A percentile compares a stretch with the other conserved stretches of the same genome.
phyloP scores from a whole-genome alignment of 2,113 vertebrate species.

The Burhinus bistriatus region DNA sequence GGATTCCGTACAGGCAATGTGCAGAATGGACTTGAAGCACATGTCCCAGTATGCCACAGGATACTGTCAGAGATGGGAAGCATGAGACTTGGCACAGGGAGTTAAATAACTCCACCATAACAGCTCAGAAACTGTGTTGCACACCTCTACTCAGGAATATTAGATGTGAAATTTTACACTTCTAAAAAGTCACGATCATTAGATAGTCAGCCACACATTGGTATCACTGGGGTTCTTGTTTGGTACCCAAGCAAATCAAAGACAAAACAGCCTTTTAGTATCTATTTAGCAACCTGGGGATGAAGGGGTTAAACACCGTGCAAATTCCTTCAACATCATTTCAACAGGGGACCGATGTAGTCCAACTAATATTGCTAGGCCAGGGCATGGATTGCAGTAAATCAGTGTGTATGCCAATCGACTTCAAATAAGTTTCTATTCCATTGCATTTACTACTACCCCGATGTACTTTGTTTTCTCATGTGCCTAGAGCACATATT shows the following conservation, averaged over 20 bases:
- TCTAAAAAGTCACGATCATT: too few species aligned
- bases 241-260: background rate
- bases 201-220: background rate
- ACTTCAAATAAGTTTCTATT: background rate
- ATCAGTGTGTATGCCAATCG: background rate
- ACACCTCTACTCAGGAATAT: background rate
- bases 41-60: background rate
- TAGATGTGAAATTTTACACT: background rate
- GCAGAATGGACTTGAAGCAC: background rate
- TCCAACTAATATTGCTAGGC: background rate
- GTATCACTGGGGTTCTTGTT: background rate
- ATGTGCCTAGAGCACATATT: background rate
- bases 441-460: background rate
- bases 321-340: background rate
- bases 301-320: background rate
- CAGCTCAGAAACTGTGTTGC: background rate
- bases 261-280: background rate
- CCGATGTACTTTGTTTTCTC: background rate
- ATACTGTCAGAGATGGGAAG: background rate
- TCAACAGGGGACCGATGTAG: background rate
- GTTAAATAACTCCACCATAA: background rate
- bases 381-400: background rate
- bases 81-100: background rate
- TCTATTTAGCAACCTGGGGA: background rate
- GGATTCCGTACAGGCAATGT: background rate